These are phyloP conservation scores for Aproaerema taeniolella DNA, from an alignment of 2,888 invertebrate species.

Conservation along the genomic window DNA sequence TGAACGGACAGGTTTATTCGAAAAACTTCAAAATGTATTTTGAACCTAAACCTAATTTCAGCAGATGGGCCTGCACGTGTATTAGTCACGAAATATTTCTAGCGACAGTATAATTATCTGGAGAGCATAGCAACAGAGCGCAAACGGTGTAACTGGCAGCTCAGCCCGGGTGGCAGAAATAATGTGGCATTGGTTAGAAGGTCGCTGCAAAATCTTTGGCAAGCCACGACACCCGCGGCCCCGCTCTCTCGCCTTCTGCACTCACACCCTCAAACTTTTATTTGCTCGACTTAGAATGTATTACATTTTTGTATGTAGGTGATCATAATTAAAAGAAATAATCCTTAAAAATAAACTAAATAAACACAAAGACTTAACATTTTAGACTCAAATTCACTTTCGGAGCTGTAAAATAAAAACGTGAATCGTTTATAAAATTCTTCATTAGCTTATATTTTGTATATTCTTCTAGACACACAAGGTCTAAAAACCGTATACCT, in stretches of 20 bases:
- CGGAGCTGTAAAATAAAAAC: no score
- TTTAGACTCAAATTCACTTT: no score
- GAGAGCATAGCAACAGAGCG: slow-evolving; percentile 34
- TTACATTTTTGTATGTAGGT: no score
- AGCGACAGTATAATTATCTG: slow-evolving; percentile 18
- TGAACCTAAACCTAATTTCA: slow-evolving; percentile 3
- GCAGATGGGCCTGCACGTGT: slow-evolving; percentile 4
- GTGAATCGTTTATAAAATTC: no score
- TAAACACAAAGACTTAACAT: no score
- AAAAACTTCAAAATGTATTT: neutral
- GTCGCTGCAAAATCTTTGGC: slow-evolving; percentile 79
- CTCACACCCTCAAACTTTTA: slow-evolving; percentile 18
- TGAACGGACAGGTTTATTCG: no score
- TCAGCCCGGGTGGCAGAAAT: slow-evolving; percentile 45
- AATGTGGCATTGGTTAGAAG: slow-evolving; percentile 66
- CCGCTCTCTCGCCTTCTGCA: slow-evolving; percentile 25
- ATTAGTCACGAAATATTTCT: slow-evolving; percentile 14
- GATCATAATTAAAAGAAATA: no score
- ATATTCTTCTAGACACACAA: no score
- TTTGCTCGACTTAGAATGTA: slow-evolving; percentile 2
- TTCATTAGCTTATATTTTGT: no score
- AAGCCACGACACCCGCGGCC: slow-evolving; percentile 68
- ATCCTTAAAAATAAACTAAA: no score
- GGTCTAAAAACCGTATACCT: no score
- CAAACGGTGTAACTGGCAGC: slow-evolving; percentile 25